phyloP scores from a whole-genome alignment of 2,888 invertebrate species.

The Temnothorax rugatulus region DNA sequence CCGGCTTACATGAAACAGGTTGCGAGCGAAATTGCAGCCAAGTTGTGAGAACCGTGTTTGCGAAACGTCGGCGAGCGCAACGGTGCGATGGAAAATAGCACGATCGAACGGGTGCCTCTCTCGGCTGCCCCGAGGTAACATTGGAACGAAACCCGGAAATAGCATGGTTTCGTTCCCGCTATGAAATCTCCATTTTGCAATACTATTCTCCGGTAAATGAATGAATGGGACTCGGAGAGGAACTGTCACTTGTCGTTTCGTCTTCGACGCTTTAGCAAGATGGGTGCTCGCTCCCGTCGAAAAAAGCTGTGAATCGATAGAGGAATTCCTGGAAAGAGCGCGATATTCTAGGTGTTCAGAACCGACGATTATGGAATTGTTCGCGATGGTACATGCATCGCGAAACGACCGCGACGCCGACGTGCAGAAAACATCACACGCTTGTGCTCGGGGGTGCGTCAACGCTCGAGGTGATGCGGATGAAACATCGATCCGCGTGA shows the following conservation, averaged over 20 bases:
- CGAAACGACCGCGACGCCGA: too few relatives aligned
- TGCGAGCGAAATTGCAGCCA: slow-evolving; percentile 8
- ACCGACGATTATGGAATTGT: not conserved
- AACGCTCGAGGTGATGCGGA: slow-evolving; percentile 14
- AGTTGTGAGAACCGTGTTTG: slow-evolving; percentile 27
- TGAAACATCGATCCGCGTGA: slow-evolving; percentile 26
- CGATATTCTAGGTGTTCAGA: not conserved
- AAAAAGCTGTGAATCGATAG: not conserved
- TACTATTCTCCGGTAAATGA: not conserved
- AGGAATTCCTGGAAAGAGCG: not conserved
- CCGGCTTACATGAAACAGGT: not conserved
- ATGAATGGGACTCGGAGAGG: not conserved
- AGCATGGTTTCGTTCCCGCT: not conserved
- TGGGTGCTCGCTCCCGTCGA: too few relatives aligned
- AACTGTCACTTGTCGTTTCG: not conserved
- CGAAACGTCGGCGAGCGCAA: slow-evolving; percentile 4
- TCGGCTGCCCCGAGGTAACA: not conserved
- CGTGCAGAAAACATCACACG: not conserved
- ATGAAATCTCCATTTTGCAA: slow-evolving; percentile 13
- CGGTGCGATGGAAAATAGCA: not conserved
- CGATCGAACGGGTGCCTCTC: not conserved
- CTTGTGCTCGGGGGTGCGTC: not conserved
- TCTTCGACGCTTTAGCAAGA: not conserved
- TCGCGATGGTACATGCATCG: not conserved
- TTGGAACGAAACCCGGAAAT: not conserved